Conservation (phyloP, 1,140 invertebrate genomes). For the Ooceraea biroi region DNA sequence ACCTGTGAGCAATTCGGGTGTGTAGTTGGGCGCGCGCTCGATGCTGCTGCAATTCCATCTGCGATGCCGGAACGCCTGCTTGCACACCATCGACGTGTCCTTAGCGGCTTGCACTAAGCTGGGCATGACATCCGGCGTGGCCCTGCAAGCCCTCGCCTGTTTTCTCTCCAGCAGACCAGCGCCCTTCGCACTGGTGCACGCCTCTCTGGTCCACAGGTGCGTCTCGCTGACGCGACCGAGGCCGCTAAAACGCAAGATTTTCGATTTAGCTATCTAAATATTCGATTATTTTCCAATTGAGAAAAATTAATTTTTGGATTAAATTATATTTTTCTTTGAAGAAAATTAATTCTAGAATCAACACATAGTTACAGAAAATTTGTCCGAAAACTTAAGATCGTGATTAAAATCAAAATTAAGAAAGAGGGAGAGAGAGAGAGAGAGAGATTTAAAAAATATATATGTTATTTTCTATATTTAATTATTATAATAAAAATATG, state of each 20-base stretch:
- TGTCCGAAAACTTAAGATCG: too few relatives aligned
- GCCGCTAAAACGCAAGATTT: constrained; percentile 67
- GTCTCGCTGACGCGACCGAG: constrained; percentile 80
- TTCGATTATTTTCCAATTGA: constrained; percentile 22
- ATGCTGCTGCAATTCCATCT: constrained; percentile 96
- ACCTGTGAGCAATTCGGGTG: constrained; percentile 93
- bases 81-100: constrained; percentile 90
- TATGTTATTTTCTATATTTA: too few relatives aligned
- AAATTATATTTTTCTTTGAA: too few relatives aligned
- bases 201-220: constrained; percentile 82
- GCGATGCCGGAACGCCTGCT: constrained; percentile 90
- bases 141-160: constrained; percentile 89
- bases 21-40: constrained; percentile 89
- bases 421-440: too few relatives aligned
- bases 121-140: constrained; percentile 90
- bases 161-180: constrained; percentile 87
- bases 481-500: too few relatives aligned
- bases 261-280: constrained; percentile 51
- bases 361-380: too few relatives aligned
- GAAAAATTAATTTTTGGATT: constrained; percentile 59
- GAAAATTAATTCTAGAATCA: too few relatives aligned
- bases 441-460: too few relatives aligned
- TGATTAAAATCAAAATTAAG: too few relatives aligned
- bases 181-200: constrained; percentile 86
- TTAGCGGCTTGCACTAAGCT: constrained; percentile 91